phyloP scores from a whole-genome alignment of 2,113 vertebrate species.

The Puntigrus tetrazona region DNA sequence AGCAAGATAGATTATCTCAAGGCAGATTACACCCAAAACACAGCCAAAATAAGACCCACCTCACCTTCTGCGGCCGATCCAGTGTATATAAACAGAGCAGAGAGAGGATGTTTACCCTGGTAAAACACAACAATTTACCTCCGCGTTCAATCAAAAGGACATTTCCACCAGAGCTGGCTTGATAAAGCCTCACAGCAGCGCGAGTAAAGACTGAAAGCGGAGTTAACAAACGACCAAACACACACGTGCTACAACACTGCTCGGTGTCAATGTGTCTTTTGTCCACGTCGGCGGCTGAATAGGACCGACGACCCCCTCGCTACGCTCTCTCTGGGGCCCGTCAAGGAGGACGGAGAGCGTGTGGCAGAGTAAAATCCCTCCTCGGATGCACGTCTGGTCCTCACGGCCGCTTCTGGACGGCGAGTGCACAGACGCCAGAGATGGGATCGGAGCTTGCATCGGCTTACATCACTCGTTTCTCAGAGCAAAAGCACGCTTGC shows the following conservation, averaged over 20 bases:
- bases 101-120: neutral
- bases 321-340: neutral
- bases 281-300: constrained; percentile 25
- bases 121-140: neutral
- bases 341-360: neutral
- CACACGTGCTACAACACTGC: constrained; percentile 16
- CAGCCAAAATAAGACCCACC: neutral
- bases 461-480: constrained; percentile 8
- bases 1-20: constrained; percentile 1
- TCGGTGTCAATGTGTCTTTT: constrained; percentile 22
- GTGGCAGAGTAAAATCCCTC: neutral
- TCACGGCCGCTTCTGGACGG: neutral
- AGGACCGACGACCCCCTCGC: neutral
- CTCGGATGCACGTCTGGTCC: neutral
- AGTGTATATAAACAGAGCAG: neutral
- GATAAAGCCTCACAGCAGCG: neutral
- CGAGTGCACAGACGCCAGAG: neutral
- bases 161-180: neutral
- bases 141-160: neutral
- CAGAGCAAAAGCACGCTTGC: neutral
- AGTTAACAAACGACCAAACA: neutral
- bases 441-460: neutral
- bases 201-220: neutral
- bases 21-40: neutral
- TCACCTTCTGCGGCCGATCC: neutral